Conservation (phyloP, 2,888 invertebrate species). For the Hedychridium roseum region DNA sequence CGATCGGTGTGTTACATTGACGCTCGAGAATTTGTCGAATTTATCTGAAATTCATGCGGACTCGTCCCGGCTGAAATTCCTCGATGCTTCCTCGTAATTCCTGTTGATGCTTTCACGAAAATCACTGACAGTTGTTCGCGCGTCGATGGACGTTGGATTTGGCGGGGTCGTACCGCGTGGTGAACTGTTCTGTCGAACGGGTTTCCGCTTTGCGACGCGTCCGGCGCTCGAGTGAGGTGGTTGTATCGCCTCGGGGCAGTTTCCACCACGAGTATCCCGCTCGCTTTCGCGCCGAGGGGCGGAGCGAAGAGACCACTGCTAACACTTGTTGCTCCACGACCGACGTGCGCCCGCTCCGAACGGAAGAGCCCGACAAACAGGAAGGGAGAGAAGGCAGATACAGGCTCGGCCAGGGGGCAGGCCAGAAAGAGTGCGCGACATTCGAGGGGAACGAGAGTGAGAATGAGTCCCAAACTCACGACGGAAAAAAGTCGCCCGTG, state of each 20-base stretch:
- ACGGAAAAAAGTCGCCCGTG: too few species aligned
- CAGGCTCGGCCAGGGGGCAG: too few species aligned
- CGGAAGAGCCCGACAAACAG: slow-evolving; percentile 8
- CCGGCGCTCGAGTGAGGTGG: slow-evolving; percentile 60
- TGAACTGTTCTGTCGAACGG: too few species aligned
- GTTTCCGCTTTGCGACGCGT: slow-evolving; percentile 54
- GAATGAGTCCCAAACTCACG: too few species aligned
- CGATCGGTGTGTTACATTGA: too few species aligned
- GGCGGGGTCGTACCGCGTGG: background rate
- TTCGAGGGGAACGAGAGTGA: too few species aligned
- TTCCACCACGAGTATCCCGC: slow-evolving; percentile 32
- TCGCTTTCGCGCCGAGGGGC: slow-evolving; percentile 42
- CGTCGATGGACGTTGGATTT: background rate
- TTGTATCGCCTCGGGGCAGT: slow-evolving; percentile 55
- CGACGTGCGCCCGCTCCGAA: slow-evolving; percentile 22
- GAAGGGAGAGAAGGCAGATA: background rate
- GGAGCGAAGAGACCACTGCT: slow-evolving; percentile 49
- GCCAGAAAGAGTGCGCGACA: too few species aligned
- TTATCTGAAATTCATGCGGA: too few species aligned
- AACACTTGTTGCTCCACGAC: slow-evolving; percentile 57
- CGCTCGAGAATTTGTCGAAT: too few species aligned
- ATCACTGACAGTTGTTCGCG: background rate
- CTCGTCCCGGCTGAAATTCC: too few species aligned
- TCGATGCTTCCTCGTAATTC: too few species aligned
- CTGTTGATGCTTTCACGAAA: too few species aligned